Conservation (phyloP, 2,113 vertebrate species). For the Eulemur macaco region DNA sequence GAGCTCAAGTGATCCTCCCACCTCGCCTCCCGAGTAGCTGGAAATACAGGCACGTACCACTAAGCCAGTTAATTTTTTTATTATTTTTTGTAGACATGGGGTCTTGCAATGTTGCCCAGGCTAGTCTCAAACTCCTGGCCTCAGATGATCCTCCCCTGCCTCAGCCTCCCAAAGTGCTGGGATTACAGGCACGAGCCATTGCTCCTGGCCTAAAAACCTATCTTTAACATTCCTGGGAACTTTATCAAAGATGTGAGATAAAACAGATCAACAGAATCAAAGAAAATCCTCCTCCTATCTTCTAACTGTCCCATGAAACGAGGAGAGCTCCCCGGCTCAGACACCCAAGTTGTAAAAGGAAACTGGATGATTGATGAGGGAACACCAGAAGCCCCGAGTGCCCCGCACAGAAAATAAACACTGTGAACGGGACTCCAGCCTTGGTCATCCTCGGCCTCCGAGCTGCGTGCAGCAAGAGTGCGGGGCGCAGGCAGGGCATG, state of each 20-base stretch:
- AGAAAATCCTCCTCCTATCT: neutral
- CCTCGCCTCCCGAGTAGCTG: too few relatives aligned
- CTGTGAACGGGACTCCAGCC: neutral
- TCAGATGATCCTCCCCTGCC: too few relatives aligned
- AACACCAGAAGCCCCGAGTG: neutral
- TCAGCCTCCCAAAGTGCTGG: too few relatives aligned
- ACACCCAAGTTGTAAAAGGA: neutral
- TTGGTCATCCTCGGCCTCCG: neutral
- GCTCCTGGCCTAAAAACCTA: too few relatives aligned
- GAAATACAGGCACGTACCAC: too few relatives aligned
- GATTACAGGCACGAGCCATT: too few relatives aligned
- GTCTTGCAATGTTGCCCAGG: too few relatives aligned
- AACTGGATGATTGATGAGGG: neutral
- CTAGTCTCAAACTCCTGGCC: too few relatives aligned
- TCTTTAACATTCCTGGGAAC: neutral
- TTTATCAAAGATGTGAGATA: neutral
- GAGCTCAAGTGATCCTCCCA: too few relatives aligned
- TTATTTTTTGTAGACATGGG: too few relatives aligned
- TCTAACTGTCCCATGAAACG: neutral
- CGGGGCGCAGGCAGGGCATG: neutral
- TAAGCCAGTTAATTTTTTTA: too few relatives aligned
- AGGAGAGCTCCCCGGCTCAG: neutral
- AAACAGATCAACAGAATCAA: neutral
- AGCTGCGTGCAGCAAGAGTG: neutral
- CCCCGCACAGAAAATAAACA: neutral